These are phyloP conservation scores for Ashinkailepas kermadecensis DNA, from an alignment of 2,888 invertebrate species.

Conservation along the genomic window DNA sequence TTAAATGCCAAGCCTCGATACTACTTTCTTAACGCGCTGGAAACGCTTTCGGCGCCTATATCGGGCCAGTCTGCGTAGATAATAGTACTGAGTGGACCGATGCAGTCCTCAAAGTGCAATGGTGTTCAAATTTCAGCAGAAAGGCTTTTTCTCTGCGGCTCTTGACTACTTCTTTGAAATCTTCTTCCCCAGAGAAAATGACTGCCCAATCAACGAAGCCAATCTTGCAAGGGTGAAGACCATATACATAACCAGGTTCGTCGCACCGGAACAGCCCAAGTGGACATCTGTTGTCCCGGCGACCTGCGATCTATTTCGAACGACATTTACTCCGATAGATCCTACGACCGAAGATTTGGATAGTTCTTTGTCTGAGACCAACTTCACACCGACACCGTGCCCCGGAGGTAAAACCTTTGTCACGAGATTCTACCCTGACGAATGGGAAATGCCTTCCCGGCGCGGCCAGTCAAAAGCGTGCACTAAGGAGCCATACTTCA, in stretches of 20 bases:
- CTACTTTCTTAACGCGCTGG: background rate
- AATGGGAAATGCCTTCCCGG: background rate
- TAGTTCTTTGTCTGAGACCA: background rate
- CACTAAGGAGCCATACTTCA: background rate
- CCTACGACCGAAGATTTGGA: background rate
- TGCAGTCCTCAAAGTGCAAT: background rate
- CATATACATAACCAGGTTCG: background rate
- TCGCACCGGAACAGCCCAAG: background rate
- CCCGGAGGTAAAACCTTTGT: background rate
- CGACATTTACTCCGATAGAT: background rate
- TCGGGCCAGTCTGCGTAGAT: background rate
- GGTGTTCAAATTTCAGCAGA: background rate
- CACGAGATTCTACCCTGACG: background rate
- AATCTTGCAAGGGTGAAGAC: background rate
- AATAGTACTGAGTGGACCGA: background rate
- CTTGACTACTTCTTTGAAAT: background rate
- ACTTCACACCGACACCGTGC: background rate
- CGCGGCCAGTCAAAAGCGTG: background rate
- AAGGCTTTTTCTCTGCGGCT: background rate
- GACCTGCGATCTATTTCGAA: background rate
- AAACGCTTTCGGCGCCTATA: background rate
- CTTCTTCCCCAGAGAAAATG: background rate
- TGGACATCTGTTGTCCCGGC: background rate
- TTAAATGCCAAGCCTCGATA: background rate
- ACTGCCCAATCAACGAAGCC: background rate